These are phyloP conservation scores for Spongia lamella DNA, from an alignment of 37 sponge, comb jelly and placozoan species.

Conservation along the genomic window DNA sequence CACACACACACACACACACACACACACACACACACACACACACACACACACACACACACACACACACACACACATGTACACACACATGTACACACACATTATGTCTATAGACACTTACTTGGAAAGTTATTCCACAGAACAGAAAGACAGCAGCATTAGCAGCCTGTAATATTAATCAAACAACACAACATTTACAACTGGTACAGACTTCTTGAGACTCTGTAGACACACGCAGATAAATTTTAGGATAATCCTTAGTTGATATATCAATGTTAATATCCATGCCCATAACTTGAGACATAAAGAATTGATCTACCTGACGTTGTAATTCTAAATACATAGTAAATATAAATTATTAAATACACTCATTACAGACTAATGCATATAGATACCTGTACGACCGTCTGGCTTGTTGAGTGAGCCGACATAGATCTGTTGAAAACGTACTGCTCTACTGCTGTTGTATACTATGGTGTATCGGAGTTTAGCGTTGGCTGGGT, in stretches of 20 bases:
- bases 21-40: background rate
- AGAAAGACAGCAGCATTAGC: slow-evolving; percentile 58
- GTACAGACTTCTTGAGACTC: slow-evolving; percentile 53
- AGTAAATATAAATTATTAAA: too few species aligned
- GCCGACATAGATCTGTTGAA: slow-evolving; percentile 64
- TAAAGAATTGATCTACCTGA: slow-evolving; percentile 56
- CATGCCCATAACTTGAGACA: slow-evolving; percentile 29
- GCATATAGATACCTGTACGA: slow-evolving; percentile 45
- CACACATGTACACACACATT: background rate
- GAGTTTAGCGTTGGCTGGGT: slow-evolving; percentile 26
- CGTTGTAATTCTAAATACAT: slow-evolving; percentile 53
- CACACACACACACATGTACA: background rate
- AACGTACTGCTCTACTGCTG: slow-evolving; percentile 55
- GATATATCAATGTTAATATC: slow-evolving; percentile 37
- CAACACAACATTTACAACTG: background rate
- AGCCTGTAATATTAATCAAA: slow-evolving; percentile 36
- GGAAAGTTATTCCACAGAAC: slow-evolving; percentile 82
- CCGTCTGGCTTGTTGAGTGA: slow-evolving; percentile 81
- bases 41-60: background rate
- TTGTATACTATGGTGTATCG: slow-evolving; percentile 77
- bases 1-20: background rate
- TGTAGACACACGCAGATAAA: slow-evolving; percentile 51
- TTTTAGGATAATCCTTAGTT: slow-evolving; percentile 47
- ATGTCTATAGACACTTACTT: slow-evolving; percentile 29
- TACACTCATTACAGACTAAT: too few species aligned